These are phyloP conservation scores for Apeltes quadracus DNA, from an alignment of 2,113 vertebrate genomes.

Conservation along the genomic window DNA sequence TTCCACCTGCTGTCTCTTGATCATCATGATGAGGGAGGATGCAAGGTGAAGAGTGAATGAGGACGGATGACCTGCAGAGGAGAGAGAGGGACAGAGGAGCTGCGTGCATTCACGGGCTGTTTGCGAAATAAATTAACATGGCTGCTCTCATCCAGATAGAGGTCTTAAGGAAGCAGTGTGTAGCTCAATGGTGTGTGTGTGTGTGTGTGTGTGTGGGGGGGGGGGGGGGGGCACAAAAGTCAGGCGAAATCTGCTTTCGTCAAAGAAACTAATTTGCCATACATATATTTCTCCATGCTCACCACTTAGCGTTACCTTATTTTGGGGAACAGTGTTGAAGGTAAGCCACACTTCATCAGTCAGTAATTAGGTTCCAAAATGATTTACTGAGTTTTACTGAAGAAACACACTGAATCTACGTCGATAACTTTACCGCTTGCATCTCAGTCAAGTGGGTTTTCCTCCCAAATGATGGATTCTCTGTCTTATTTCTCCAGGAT, in stretches of 20 bases:
- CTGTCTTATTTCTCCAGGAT: neutral
- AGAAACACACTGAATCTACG: neutral
- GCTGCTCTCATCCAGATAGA: neutral
- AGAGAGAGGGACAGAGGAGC: neutral
- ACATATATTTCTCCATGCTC: neutral
- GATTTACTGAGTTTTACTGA: neutral
- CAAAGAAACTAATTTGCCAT: neutral
- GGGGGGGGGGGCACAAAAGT: too few species aligned
- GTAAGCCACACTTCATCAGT: neutral
- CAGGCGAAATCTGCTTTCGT: neutral
- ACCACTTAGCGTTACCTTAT: neutral
- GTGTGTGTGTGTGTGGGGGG: too few species aligned
- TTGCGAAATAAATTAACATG: conserved; percentile 13
- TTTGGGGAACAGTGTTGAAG: neutral
- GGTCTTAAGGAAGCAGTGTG: neutral
- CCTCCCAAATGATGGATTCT: neutral
- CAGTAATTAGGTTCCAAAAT: neutral
- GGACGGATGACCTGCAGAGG: conserved; percentile 21
- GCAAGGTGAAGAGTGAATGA: conserved; percentile 21
- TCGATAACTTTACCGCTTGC: neutral
- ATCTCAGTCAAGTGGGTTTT: neutral
- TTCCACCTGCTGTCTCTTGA: conserved; percentile 41
- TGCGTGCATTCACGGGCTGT: conserved; percentile 4
- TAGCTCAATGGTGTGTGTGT: neutral
- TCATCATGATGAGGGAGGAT: conserved; percentile 19